Conservation (phyloP, 2,113 vertebrate species). For the Ptilonorhynchus violaceus region DNA sequence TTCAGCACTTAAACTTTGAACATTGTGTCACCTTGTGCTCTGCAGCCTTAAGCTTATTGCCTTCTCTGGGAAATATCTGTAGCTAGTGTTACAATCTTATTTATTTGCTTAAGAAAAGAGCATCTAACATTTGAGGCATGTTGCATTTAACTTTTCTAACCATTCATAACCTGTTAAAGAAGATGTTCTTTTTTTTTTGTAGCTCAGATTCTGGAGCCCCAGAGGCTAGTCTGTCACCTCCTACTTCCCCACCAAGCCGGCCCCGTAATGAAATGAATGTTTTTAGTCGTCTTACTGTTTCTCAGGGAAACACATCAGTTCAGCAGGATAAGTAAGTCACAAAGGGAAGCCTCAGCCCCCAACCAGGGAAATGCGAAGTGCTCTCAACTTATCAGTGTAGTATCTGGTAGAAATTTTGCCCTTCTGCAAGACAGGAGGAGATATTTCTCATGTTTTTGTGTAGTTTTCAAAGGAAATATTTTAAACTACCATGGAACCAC, state of each 20-base stretch:
- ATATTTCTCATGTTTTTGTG: neutral
- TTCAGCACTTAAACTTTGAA: neutral
- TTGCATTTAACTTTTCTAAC: conserved; percentile 71
- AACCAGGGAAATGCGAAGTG: neutral
- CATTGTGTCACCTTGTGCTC: conserved; percentile 2
- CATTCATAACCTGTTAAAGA: conserved; percentile 65
- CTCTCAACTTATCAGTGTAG: neutral
- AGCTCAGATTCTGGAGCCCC: conserved; percentile 90
- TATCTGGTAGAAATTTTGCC: conserved; percentile 1
- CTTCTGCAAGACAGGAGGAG: conserved; percentile 11
- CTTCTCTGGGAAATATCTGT: neutral
- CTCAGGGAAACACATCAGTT: conserved; percentile 75
- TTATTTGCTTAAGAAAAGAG: conserved; percentile 27
- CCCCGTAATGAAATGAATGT: conserved; percentile 83
- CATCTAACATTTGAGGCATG: conserved; percentile 55
- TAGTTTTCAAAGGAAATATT: conserved; percentile 6
- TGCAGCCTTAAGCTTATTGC: neutral
- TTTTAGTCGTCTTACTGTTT: conserved; percentile 81
- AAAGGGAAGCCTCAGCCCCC: conserved; percentile 53
- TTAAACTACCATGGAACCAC: neutral
- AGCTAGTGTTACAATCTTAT: neutral
- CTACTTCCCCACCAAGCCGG: conserved; percentile 86
- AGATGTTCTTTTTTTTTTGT: conserved; percentile 78
- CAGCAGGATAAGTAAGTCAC: conserved; percentile 83
- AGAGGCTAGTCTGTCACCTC: conserved; percentile 82